Evolutionary conservation across 2,888 invertebrate species (phyloP).

Genomic region (Hypena proboscidalis): DNA sequence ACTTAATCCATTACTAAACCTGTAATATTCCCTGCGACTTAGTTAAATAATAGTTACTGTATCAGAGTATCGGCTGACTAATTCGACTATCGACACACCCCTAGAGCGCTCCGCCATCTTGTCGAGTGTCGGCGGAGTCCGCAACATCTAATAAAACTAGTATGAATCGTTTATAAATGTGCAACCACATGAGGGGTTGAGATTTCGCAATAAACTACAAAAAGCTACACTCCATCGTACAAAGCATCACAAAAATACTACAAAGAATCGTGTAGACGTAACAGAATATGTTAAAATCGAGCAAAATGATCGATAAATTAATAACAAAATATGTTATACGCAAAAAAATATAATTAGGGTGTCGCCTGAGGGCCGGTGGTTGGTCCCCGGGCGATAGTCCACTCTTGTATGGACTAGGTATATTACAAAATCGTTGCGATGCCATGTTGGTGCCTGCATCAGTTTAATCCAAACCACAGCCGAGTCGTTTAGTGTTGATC

Average conservation of each 20-base stretch:
- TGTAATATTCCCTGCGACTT: slow-evolving; percentile 39
- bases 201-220: slow-evolving; percentile 55
- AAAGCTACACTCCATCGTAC: slow-evolving; percentile 60
- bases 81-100: slow-evolving; percentile 40
- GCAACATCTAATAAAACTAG: slow-evolving; percentile 41
- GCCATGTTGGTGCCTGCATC: slow-evolving; percentile 56
- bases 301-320: slow-evolving; percentile 74
- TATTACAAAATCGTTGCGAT: slow-evolving; percentile 53
- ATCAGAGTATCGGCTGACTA: slow-evolving; percentile 21
- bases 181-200: slow-evolving; percentile 44
- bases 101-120: slow-evolving; percentile 12
- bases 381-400: slow-evolving; percentile 40
- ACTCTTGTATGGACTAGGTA: slow-evolving; percentile 42
- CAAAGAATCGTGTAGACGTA: slow-evolving; percentile 69
- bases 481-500: slow-evolving; percentile 75
- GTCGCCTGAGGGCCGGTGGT: slow-evolving; percentile 47
- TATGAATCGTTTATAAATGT: slow-evolving; percentile 41
- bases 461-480: slow-evolving; percentile 43
- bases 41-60: slow-evolving; percentile 12
- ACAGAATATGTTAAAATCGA: slow-evolving; percentile 70
- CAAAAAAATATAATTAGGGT: slow-evolving; percentile 65
- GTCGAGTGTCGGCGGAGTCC: slow-evolving; percentile 18
- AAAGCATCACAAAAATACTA: slow-evolving; percentile 78
- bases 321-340: slow-evolving; percentile 81
- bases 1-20: slow-evolving; percentile 44